phyloP scores from a whole-genome alignment of 2,113 vertebrate species.

The Oenanthe oenanthe region DNA sequence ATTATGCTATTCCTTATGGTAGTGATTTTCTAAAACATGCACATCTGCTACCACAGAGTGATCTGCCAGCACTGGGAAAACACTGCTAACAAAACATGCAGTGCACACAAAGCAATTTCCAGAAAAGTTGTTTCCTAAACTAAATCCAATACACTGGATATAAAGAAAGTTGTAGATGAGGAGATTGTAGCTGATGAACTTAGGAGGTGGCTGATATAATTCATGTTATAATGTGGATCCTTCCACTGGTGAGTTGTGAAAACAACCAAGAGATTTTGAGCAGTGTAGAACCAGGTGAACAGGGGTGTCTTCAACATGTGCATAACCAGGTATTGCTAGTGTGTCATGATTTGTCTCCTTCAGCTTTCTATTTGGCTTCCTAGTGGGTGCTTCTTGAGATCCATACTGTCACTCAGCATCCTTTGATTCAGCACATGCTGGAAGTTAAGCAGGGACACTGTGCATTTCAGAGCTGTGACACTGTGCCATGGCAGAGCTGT shows the following conservation, averaged over 20 bases:
- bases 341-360: neutral
- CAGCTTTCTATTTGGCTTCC: neutral
- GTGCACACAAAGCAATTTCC: slow-evolving; percentile 62
- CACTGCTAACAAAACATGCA: slow-evolving; percentile 64
- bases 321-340: rapidly evolving
- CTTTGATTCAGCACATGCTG: neutral
- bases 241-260: neutral
- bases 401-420: neutral
- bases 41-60: slow-evolving; percentile 64
- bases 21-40: slow-evolving; percentile 65
- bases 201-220: neutral
- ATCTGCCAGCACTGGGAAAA: slow-evolving; percentile 71
- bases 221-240: neutral
- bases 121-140: slow-evolving; percentile 63
- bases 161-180: slow-evolving; percentile 21
- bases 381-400: neutral
- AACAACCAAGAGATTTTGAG: neutral
- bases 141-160: slow-evolving; percentile 11
- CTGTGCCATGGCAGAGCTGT: neutral
- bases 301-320: neutral
- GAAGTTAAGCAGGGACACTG: neutral
- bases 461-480: too few relatives aligned
- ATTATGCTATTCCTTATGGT: slow-evolving; percentile 73
- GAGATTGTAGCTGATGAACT: neutral
- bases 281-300: neutral